Evolutionary conservation across 2,888 invertebrate genomes (phyloP).

Genomic region (Phrixothrix hirtus): DNA sequence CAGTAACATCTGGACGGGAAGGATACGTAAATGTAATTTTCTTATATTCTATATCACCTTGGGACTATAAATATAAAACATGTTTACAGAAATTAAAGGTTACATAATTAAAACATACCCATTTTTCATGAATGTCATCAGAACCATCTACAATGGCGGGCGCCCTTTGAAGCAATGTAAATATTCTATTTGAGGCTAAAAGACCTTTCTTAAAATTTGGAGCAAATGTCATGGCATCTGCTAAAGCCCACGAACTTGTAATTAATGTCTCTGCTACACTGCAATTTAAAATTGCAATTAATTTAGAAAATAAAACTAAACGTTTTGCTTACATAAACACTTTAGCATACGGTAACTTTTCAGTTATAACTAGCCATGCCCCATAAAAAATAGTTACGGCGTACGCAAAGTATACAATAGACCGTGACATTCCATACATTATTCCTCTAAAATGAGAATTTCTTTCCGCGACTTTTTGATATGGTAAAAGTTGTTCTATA

Average conservation of each 20-base stretch:
- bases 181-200: constrained; percentile 70
- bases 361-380: constrained; percentile 65
- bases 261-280: constrained; percentile 74
- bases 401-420: constrained; percentile 72
- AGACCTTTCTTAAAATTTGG: constrained; percentile 82
- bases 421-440: constrained; percentile 71
- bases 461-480: constrained; percentile 62
- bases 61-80: neutral
- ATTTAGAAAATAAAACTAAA: neutral
- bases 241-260: constrained; percentile 71
- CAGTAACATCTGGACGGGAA: constrained; percentile 68
- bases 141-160: constrained; percentile 60
- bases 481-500: constrained; percentile 62
- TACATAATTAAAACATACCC: constrained; percentile 40
- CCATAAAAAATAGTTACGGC: constrained; percentile 74
- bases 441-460: constrained; percentile 69
- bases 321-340: constrained; percentile 71
- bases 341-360: constrained; percentile 61
- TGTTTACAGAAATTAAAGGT: neutral
- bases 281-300: constrained; percentile 16
- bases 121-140: constrained; percentile 39
- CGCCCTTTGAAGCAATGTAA: constrained; percentile 63
- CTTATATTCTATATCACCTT: constrained; percentile 71
- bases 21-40: constrained; percentile 77
- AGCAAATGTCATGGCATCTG: constrained; percentile 69